These are phyloP conservation scores for Hippoglossus hippoglossus DNA, from an alignment of 2,797 vertebrate genomes.

Conservation along the genomic window DNA sequence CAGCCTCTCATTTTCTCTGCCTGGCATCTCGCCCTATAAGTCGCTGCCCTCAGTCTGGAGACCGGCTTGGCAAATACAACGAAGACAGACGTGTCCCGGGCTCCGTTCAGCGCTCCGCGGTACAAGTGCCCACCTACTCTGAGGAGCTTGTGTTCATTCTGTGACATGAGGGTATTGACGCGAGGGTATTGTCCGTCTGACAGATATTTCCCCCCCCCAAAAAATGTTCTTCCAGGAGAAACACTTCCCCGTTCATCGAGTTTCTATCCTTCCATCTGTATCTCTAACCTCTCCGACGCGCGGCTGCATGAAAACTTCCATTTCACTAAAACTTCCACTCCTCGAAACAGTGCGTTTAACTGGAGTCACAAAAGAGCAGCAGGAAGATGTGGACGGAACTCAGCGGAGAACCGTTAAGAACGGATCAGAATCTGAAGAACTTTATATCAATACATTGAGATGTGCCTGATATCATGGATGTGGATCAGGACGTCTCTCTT, in stretches of 20 bases:
- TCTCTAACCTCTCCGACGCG: neutral
- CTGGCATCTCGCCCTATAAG: constrained; percentile 64
- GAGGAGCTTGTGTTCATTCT: constrained; percentile 35
- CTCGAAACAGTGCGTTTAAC: too few relatives aligned
- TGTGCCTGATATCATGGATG: too few relatives aligned
- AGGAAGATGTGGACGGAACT: too few relatives aligned
- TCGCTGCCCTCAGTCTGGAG: constrained; percentile 61
- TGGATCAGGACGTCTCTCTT: too few relatives aligned
- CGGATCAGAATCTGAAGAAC: too few relatives aligned
- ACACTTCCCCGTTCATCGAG: constrained; percentile 6
- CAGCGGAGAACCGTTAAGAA: too few relatives aligned
- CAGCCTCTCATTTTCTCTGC: constrained; percentile 66
- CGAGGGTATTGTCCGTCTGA: constrained; percentile 8
- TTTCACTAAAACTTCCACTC: neutral
- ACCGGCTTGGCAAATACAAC: constrained; percentile 55
- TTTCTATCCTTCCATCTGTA: constrained; percentile 8
- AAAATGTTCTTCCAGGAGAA: neutral
- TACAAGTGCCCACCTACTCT: constrained; percentile 53
- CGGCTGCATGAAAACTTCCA: neutral
- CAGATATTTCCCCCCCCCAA: neutral
- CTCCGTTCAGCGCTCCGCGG: constrained; percentile 39
- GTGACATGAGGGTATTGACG: constrained; percentile 1
- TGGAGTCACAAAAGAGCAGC: too few relatives aligned
- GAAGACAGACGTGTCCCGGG: constrained; percentile 51
- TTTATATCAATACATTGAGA: too few relatives aligned